A percentile compares a stretch with the other conserved stretches of the same genome.
Evolutionary conservation across 2,797 vertebrate species (phyloP).

Genomic region (Acomys russatus): DNA sequence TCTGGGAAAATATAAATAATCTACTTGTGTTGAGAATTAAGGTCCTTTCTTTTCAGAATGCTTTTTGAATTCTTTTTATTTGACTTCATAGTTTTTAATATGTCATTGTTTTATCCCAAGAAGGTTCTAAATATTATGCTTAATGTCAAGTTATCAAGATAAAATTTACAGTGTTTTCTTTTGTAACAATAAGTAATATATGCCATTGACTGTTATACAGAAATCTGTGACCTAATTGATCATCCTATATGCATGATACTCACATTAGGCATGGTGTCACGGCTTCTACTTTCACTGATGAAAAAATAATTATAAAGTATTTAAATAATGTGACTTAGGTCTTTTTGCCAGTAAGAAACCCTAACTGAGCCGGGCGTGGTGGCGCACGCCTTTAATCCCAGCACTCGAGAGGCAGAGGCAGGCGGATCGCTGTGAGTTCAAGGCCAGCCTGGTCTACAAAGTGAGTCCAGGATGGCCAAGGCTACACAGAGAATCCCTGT

Average conservation of each 20-base stretch:
- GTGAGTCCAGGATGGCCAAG: too few relatives aligned
- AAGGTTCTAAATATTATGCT: constrained; percentile 45
- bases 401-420: too few relatives aligned
- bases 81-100: constrained; percentile 69
- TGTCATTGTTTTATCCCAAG: constrained; percentile 1
- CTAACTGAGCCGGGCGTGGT: constrained; percentile 7
- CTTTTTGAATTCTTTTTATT: constrained; percentile 52
- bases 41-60: constrained; percentile 55
- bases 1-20: constrained; percentile 47
- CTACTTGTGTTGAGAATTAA: constrained; percentile 54
- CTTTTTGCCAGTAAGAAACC: constrained; percentile 35
- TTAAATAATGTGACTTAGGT: constrained; percentile 26
- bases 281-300: constrained; percentile 38
- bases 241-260: constrained; percentile 62
- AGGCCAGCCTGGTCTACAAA: too few relatives aligned
- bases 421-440: too few relatives aligned
- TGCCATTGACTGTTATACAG: constrained; percentile 36
- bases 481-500: too few relatives aligned
- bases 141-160: constrained; percentile 16
- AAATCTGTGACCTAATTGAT: constrained; percentile 24
- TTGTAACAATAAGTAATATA: constrained; percentile 63
- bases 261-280: background rate
- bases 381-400: too few relatives aligned
- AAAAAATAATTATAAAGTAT: constrained; percentile 59
- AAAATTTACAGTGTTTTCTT: constrained; percentile 49